Percentiles rank a stretch among this genome's conserved stretches.
Conservation (phyloP, 1,140 invertebrate genomes). For the Drosophila ambigua region DNA sequence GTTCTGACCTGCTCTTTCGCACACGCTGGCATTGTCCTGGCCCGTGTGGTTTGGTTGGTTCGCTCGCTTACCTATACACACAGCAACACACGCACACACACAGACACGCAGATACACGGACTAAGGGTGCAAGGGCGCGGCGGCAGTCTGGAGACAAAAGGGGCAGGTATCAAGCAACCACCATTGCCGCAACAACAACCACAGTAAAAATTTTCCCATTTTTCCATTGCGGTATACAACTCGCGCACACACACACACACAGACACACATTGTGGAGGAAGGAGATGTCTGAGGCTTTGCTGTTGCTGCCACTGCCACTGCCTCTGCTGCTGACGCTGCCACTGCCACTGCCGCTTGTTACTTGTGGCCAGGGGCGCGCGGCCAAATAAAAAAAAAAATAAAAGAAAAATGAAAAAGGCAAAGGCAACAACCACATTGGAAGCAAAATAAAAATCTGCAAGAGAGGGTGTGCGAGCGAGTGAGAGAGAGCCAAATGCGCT, state of each 20-base stretch:
- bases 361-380: constrained; percentile 70
- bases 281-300: constrained; percentile 4
- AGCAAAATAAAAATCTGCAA: constrained; percentile 49
- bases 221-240: constrained; percentile 79
- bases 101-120: background rate
- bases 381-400: constrained; percentile 48
- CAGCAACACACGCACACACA: background rate
- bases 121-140: constrained; percentile 35
- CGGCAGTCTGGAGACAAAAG: constrained; percentile 51
- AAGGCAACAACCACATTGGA: constrained; percentile 12
- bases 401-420: constrained; percentile 31
- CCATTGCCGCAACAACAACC: constrained; percentile 84
- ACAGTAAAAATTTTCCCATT: constrained; percentile 84
- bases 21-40: constrained; percentile 40
- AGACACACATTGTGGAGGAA: constrained; percentile 14
- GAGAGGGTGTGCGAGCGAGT: constrained; percentile 9
- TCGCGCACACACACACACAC: constrained; percentile 47
- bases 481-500: constrained; percentile 6
- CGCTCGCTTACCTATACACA: constrained; percentile 62
- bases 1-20: constrained; percentile 5
- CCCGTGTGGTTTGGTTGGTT: constrained; percentile 71
- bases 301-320: background rate
- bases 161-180: constrained; percentile 83
- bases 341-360: constrained; percentile 44
- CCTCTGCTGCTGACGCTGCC: constrained; percentile 7